A percentile compares a stretch with the other conserved stretches of the same genome.
Evolutionary conservation across 2,888 invertebrate species (phyloP).

Genomic region (Steinernema scapterisci): DNA sequence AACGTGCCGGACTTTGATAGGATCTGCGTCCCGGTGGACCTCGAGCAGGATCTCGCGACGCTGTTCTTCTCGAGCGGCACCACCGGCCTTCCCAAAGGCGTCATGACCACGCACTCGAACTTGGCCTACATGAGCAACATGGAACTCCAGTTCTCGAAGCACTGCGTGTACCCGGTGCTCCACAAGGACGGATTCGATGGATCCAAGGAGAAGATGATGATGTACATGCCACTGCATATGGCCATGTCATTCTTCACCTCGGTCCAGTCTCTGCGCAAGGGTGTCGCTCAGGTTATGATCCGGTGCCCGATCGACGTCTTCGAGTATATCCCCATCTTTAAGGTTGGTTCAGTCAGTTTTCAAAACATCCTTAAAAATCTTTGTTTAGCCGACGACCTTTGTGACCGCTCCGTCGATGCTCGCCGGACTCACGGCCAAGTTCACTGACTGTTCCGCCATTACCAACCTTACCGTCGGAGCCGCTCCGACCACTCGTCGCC

Average conservation of each 20-base stretch:
- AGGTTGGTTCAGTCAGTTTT: background rate
- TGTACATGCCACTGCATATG: conserved; percentile 27
- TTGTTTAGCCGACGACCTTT: conserved; percentile 10
- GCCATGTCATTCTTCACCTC: conserved; percentile 25
- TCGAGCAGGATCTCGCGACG: conserved; percentile 44
- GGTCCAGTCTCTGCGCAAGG: background rate
- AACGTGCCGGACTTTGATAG: background rate
- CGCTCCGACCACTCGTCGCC: conserved; percentile 1
- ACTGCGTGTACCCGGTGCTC: background rate
- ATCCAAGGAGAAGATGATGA: background rate
- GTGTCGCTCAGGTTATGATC: conserved; percentile 19
- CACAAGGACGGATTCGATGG: conserved; percentile 20
- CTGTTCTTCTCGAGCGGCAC: conserved; percentile 58
- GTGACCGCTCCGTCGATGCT: conserved; percentile 22
- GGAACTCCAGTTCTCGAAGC: background rate
- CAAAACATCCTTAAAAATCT: background rate
- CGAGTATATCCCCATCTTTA: background rate
- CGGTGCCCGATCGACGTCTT: conserved; percentile 12
- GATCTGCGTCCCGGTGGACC: conserved; percentile 38
- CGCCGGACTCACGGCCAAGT: background rate
- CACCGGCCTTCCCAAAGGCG: conserved; percentile 55
- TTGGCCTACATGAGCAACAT: conserved; percentile 26
- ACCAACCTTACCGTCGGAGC: conserved; percentile 24
- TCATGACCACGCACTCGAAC: conserved; percentile 52
- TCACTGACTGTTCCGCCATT: background rate